Evolutionary conservation across 2,797 vertebrate species (phyloP).

Genomic region (Acanthurus lineatus): DNA sequence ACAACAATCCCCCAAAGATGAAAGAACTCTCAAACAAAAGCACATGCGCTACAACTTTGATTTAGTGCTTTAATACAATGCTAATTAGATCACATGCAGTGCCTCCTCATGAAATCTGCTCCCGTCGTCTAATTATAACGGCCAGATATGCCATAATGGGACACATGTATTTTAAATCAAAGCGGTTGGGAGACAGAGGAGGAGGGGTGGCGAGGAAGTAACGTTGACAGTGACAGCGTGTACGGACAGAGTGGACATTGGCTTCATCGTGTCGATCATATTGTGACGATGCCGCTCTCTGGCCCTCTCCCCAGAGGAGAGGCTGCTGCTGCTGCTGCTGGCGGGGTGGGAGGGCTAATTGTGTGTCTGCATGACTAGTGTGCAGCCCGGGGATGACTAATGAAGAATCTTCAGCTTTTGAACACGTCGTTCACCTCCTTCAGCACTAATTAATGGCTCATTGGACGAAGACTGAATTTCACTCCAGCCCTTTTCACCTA

Average conservation of each 20-base stretch:
- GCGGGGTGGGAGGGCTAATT: conserved; percentile 68
- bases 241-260: conserved; percentile 32
- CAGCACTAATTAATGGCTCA: conserved; percentile 84
- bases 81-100: conserved; percentile 85
- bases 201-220: conserved; percentile 28
- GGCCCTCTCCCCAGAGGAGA: conserved; percentile 5
- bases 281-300: too few relatives aligned
- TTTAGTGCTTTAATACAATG: conserved; percentile 85
- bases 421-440: conserved; percentile 83
- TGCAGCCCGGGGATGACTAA: conserved; percentile 76
- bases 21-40: conserved; percentile 85
- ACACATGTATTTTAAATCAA: conserved; percentile 75
- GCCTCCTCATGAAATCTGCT: conserved; percentile 80
- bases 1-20: conserved; percentile 83
- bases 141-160: conserved; percentile 76
- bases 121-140: conserved; percentile 80
- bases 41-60: conserved; percentile 82
- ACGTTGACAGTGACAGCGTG: conserved; percentile 28
- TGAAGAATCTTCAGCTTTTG: conserved; percentile 83
- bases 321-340: conserved; percentile 19
- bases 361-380: conserved; percentile 69
- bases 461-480: conserved; percentile 76
- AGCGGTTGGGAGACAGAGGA: conserved; percentile 57
- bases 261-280: conserved; percentile 6
- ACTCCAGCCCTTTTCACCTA: conserved; percentile 75